Evolutionary conservation across 2,113 vertebrate genomes (phyloP), one percentile per base, ranked within the genome.

Genomic region (Varanus salvator): DNA sequence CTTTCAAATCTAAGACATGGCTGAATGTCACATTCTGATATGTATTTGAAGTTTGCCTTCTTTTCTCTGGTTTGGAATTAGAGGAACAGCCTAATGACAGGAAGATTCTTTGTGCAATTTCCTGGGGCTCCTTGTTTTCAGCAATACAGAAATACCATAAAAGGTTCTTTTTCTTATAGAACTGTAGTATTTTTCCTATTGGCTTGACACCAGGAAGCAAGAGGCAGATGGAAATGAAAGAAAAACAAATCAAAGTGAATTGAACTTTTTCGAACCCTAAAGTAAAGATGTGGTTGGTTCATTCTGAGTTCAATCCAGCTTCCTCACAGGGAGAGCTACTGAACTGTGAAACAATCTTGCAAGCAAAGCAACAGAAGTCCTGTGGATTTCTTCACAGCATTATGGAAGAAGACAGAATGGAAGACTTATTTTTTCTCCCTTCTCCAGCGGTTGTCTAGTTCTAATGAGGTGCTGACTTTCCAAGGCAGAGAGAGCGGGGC

Each of bases 111-210:
- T 54, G 69, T 11, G 8, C 8, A 76, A 48, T 91, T 92, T 93
- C 93, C 91, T 86, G 1, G 66, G 50, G 44, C 85, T 88, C 93
- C 83, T 92, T 52, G 85, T 91, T 93, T 93, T 82, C 6, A 27
- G 17, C 93, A 69, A 50, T 38, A 84, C 83, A 85, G 68, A 88
- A 83, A 81, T 80, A 25, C 52, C 83, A 92, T 82, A 77, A 95
- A 90, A 89, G 71, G 34, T 87, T 11, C 88, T 57, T 91, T 90
- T 60, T 93, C 85, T 92, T 87, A 80, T 85, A 54, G 89, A 90
- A 92, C 89, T 92, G 92, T 94, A 84, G 88, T 90, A 89, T 88
- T 94, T 92, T 74, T 94, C 8, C 52, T 92, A 90, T 71, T 92
- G 90, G 64, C 86, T 76, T 93, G 76, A 91, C 60, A 91, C 86